A percentile compares a stretch with the other conserved stretches of the same genome.
Conservation (phyloP, 2,113 vertebrate species). For the Zonotrichia leucophrys region DNA sequence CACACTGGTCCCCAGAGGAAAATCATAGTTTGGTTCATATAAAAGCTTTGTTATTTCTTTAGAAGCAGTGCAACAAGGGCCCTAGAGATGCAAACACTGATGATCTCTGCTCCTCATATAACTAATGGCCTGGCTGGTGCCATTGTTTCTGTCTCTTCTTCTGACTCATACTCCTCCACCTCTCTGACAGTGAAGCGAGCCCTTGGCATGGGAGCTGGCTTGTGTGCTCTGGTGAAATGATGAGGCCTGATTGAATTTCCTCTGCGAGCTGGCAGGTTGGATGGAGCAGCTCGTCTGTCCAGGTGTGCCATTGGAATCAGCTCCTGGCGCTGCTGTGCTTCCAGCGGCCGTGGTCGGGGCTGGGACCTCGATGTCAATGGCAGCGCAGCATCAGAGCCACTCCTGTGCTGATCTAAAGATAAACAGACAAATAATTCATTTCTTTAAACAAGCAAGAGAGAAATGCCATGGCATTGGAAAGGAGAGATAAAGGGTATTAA, state of each 20-base stretch:
- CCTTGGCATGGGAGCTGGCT: not conserved
- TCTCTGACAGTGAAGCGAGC: not conserved
- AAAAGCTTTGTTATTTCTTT: slow-evolving; percentile 51
- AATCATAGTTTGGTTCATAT: not conserved
- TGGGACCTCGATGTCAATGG: not conserved
- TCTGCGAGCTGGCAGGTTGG: not conserved
- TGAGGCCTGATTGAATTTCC: not conserved
- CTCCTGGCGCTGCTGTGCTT: not conserved
- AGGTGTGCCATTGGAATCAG: slow-evolving; percentile 47
- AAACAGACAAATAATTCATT: not conserved
- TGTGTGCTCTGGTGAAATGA: not conserved
- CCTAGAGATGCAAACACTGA: not conserved
- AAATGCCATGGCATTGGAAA: not conserved
- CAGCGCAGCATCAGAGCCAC: not conserved
- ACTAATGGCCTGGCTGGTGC: slow-evolving; percentile 18
- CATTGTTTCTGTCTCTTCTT: slow-evolving; percentile 45
- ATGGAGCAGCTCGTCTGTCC: not conserved
- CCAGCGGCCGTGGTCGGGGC: fast-evolving
- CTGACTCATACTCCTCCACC: slow-evolving; percentile 46
- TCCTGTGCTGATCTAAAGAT: slow-evolving; percentile 34
- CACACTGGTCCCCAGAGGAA: not conserved
- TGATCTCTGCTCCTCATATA: slow-evolving; percentile 43
- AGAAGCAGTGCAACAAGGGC: slow-evolving; percentile 9
- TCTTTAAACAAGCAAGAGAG: not conserved
- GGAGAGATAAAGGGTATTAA: not conserved